Evolutionary conservation across 2,797 vertebrate species (phyloP), one percentile per base, ranked within the genome.

Genomic region (Allobates femoralis): DNA sequence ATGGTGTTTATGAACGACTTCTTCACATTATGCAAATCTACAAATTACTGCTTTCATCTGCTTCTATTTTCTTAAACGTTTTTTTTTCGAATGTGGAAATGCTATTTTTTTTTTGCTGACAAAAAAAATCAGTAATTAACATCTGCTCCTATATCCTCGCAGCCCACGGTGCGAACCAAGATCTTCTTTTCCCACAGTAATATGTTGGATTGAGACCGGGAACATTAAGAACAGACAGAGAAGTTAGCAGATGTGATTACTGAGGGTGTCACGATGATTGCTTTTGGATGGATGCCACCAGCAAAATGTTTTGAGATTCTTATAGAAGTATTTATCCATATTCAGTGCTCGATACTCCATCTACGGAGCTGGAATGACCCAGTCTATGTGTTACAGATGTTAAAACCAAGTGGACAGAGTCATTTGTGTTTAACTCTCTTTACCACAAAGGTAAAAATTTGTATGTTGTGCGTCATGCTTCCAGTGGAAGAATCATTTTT

Each of bases 231-330:
- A 79, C 81, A 87, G 81, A 74, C 86, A 79, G 81, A 58, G 75
- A 74, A 73, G 82, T 79, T 84, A 87, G 86, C 86, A 87, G 81
- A 87, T 87, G 86, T 84, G 80, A 79, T 87, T 87, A 34, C 56
- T 50, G 86, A 84, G 64, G 86, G 64, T 87, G 86, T 87, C 81
- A 84, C 75, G 37, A 58, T 80, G 82, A 84, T 84, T 80, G 82
- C 67, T 84, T 74, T 67, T 87, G 86, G 86, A 87, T 3, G 30
- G 19, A 28, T 56, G 86, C 82, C 86, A 80, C 30, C 66, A 5
- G 23, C 6, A 2, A 84, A 87, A 79, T 64, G 62, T 82, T 86
- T 76, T 64, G 78, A 81, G 81, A 86, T 76, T 56, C 79, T 67
- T 82, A 77, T 67, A 81, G 41, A 66, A 75, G 85, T 81, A 86